These are phyloP conservation scores for Brachystomella parvula DNA, from an alignment of 1,140 invertebrate genomes.

Conservation along the genomic window DNA sequence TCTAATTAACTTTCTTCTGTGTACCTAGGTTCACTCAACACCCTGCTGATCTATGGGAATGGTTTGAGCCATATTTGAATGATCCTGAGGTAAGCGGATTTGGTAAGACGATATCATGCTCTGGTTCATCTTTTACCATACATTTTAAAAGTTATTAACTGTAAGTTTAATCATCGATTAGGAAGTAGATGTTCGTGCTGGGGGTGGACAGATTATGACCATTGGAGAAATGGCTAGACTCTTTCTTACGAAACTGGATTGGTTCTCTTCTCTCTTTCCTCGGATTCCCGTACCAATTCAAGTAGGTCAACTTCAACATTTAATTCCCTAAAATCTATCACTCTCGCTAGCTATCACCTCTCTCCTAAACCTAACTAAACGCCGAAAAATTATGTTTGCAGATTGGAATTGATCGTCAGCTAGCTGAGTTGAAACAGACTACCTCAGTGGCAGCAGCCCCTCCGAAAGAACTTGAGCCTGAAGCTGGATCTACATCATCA, in stretches of 20 bases:
- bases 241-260: slow-evolving; percentile 91
- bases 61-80: slow-evolving; percentile 93
- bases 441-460: slow-evolving; percentile 32
- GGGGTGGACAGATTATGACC: slow-evolving; percentile 85
- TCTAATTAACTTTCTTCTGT: slow-evolving; percentile 12
- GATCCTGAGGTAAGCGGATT: slow-evolving; percentile 69
- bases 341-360: neutral
- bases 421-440: slow-evolving; percentile 33
- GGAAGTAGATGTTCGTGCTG: slow-evolving; percentile 94
- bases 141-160: neutral
- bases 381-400: neutral
- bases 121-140: neutral
- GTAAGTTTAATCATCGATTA: slow-evolving; percentile 39
- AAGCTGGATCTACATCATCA: neutral
- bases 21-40: slow-evolving; percentile 82
- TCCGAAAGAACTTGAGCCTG: neutral
- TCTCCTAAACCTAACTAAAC: neutral
- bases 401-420: slow-evolving; percentile 36
- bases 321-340: neutral
- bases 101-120: slow-evolving; percentile 3
- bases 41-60: slow-evolving; percentile 87
- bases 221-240: slow-evolving; percentile 90
- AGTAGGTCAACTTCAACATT: slow-evolving; percentile 45
- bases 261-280: slow-evolving; percentile 97
- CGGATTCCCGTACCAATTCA: slow-evolving; percentile 99